phyloP scores from a whole-genome alignment of 2,888 invertebrate genomes.

The Mimachlamys varia region DNA sequence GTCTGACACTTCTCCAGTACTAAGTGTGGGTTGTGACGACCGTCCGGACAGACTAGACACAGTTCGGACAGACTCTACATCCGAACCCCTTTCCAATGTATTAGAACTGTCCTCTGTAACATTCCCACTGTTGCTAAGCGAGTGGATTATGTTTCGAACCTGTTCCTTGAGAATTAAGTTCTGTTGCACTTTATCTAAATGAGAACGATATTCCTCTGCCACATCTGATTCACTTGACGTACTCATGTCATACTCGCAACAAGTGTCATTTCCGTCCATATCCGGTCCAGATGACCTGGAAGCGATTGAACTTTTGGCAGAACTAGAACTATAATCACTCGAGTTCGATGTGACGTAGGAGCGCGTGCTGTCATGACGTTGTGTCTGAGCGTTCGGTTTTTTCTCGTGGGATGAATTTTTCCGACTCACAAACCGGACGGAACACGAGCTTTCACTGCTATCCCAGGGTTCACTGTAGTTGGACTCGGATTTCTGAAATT shows the following conservation, averaged over 20 bases:
- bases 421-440: background rate
- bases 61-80: conserved; percentile 40
- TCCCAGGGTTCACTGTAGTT: conserved; percentile 41
- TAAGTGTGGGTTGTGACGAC: conserved; percentile 40
- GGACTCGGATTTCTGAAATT: background rate
- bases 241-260: conserved; percentile 51
- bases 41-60: conserved; percentile 38
- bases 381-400: background rate
- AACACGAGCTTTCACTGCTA: conserved; percentile 39
- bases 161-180: conserved; percentile 49
- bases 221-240: conserved; percentile 47
- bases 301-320: conserved; percentile 32
- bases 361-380: conserved; percentile 3
- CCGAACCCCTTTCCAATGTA: background rate
- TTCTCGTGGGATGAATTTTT: background rate
- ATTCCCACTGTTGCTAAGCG: conserved; percentile 40
- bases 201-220: conserved; percentile 43
- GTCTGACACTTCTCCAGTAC: conserved; percentile 51
- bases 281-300: conserved; percentile 44
- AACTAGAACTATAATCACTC: background rate
- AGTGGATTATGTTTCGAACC: conserved; percentile 46
- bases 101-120: conserved; percentile 18
- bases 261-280: conserved; percentile 47
- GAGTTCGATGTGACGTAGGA: background rate
- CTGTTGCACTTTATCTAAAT: conserved; percentile 45